Base-by-base conservation (phyloP, 1,140 invertebrate species). In the Drosophila nigromelanica region DNA sequence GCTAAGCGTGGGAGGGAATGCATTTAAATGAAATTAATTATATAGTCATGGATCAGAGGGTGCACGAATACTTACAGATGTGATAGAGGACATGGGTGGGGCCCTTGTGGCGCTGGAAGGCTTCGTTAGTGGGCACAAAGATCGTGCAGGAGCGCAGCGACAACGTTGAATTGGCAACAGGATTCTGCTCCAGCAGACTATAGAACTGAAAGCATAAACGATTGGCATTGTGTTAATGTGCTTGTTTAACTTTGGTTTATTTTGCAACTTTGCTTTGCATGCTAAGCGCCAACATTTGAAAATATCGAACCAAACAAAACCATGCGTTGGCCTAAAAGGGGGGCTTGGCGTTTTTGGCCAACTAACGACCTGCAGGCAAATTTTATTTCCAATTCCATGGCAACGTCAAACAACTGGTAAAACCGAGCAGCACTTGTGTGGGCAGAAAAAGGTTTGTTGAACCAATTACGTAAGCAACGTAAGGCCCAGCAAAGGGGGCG, bases 61-160 rank as follows among this genome's bases (percentile, higher is more conserved):
- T 40, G 11, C 1, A 1, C 50, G n/a, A 51, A 52, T 39, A 95
- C 95, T 96, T 93, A 97, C 96, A 94, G 91, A 97, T 96, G 80
- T 97, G 96, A 86, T 97, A 97, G 30, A 96, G 93, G n/a, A 96
- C 94, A 59, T 96, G 91, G 37, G 93, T 93, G 48, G 66, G 56
- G 8, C 93, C 92, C 50, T 92, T 93, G 82, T 94, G 94, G 45
- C 93, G 94, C 91, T 96, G 95, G 92, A 96, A 97, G 33, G 96
- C 96, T 74, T 94, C 93, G 92, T 97, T 96, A 33, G 95, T 96
- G 7, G 96, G 96, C 48, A 96, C 96, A 82, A 97, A 97, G 62
- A 97, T 92, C 5, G 96, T 96, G 78, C 96, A 94, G 78, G 94
- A 93, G 64, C 95, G 93, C 80, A 94, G 93, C 76, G 94, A 93